Evolutionary conservation across 2,888 invertebrate genomes (phyloP), one percentile per base, ranked within the genome.

Genomic region (Liopterus haemorrhoidalis): DNA sequence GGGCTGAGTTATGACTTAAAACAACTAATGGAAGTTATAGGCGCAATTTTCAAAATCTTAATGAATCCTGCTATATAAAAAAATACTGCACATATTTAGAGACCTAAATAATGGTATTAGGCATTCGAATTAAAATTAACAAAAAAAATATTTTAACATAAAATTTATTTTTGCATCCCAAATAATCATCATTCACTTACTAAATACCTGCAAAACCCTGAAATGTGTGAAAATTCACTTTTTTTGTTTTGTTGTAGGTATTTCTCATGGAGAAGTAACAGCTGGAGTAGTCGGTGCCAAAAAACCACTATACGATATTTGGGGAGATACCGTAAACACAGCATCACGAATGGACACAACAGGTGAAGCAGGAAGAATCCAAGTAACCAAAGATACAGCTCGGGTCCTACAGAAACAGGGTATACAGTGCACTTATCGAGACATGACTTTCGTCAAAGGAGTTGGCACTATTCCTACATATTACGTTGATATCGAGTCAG

Each of bases 321-420:
- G 95, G 94, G 95, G 95, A 0, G 88, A 95, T 67, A 86, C 94
- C 0, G 95, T 95, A 0, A 96, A 96, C 67, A 86, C 96, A 79
- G 93, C 96, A 2, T 92, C 93, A 1, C 75, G 96, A 58, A 93
- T 96, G 93, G 95, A 95, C 61, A 89, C 89, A 1, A 90, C 88
- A 1, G 95, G 95, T 5, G 72, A 82, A 51, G 74, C 82, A 2
- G 85, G 86, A 28, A 76, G 77, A 64, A 86, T 89, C 57, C 88
- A 89, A 70, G 77, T 82, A 0, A 82, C 85, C 18, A 77, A 81
- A 61, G 78, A 81, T 39, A 86, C 87, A 0, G 85, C 86, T 0
- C 61, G 72, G 5, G 75, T 82, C 33, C 66, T 87, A 46, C 73
- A 79, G 40, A 75, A 79, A 50, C 77, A 82, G 54, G 82, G 80